Evolutionary conservation across 1,140 invertebrate species (phyloP), one percentile per base, ranked within the genome.

Genomic region (Brachionus paranguensis): DNA sequence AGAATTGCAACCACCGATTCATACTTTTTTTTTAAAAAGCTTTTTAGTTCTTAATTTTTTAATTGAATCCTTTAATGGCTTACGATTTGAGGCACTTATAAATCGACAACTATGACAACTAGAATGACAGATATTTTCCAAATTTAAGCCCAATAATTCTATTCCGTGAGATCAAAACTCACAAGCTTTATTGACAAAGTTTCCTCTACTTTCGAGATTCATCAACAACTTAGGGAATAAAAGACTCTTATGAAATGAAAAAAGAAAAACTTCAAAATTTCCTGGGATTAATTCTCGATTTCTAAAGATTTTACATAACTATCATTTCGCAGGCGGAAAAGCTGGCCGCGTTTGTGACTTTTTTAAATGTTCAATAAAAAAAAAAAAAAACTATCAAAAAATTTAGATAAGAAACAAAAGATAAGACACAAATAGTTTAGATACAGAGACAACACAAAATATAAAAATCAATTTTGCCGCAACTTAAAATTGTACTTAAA

Each of bases 11-110:
- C 53, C 10, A 60, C 53, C 53, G 53, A 60, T 72, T 43, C 33
- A 72, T 43, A 41, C 37, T 6, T 43, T 43, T 20, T 43, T 72
- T 72, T 72, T n/a, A 14, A 43, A 33, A 33, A 14, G 65, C 65
- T 68, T 68, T 72, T 47, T 72, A 72, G 68, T 72, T 43, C 68
- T 72, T 72, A 72, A 76, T 76, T 76, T 76, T 47, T 76, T 76
- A 76, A 76, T 76, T 76, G 72, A 76, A 50, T 76, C 24, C 41
- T 76, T 47, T 76, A 76, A 76, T 76, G 24, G 72, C 45, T 29
- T 27, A 76, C 50, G 72, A 76, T 76, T 47, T 50, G 53, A 60
- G 53, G 53, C 53, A 60, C 53, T 60, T 60, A 60, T 27, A 47
- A 76, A 76, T 27, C 72, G 72, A 76, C 72, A 76, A 76, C 45